Base-by-base conservation (phyloP, 1,140 invertebrate species). In the Sipha flava region DNA sequence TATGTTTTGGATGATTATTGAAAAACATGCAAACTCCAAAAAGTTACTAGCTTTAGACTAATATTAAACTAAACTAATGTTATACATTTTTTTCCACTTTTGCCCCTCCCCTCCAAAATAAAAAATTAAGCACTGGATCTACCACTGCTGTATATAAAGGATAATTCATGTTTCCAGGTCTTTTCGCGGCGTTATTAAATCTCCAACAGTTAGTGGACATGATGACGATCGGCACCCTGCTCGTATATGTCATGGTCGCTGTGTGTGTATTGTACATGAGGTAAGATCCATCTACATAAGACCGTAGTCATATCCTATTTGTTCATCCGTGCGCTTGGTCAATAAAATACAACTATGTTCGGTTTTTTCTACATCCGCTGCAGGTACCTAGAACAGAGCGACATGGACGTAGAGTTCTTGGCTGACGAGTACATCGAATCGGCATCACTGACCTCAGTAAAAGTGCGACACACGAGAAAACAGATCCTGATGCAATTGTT, bases 161-260 rank as follows among this genome's bases (percentile, higher is more conserved):
- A 59, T 79, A n/a, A n/a, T n/a, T n/a, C n/a, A n/a, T n/a, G n/a
- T n/a, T n/a, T n/a, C n/a, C n/a, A n/a, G n/a, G n/a, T n/a, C n/a
- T 91, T 3, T 94, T 97, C 90, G 92, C 95, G 1, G 89, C 92
- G 18, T 84, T 97, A 29, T 96, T 98, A 85, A 90, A 96, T 85
- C 85, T 97, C 43, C 88, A 92, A 18, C 92, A 95, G 84, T 86
- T 98, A 29, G 94, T 97, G 16, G 93, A 95, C 83, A 95, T 98
- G 91, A 94, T 97, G 90, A 96, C 94, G 0, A 96, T 98, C 82
- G 95, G 95, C 79, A 97, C 95, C 1, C 85, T 98, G 0, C 87
- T 97, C 59, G 95, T 95, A 0, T 98, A 97, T 84, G 93, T 94
- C 12, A 91, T 97, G 66, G 96, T 98, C 0, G 93, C 94, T 12